A percentile compares a stretch with the other conserved stretches of the same genome.
These are phyloP conservation scores for Tetranychus piercei DNA, from an alignment of 2,888 invertebrate genomes.

Conservation along the genomic window DNA sequence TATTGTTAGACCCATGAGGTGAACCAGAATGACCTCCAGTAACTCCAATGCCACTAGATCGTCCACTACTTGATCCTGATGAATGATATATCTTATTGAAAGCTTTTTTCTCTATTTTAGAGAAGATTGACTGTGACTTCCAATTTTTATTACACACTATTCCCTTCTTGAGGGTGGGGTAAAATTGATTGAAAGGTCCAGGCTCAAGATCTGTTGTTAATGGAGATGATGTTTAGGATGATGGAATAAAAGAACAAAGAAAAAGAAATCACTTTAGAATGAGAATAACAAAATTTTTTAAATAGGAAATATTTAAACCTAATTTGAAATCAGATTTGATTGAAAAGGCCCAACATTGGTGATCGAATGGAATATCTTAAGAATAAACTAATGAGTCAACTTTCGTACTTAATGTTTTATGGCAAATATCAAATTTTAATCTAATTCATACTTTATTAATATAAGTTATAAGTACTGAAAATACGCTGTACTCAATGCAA, in stretches of 20 bases:
- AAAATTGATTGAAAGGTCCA: constrained; percentile 11
- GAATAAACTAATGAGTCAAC: constrained; percentile 1
- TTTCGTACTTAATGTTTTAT: background rate
- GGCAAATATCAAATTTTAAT: background rate
- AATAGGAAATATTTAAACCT: background rate
- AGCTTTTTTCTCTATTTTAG: constrained; percentile 13
- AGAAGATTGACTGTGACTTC: constrained; percentile 13
- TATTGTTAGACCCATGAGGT: background rate
- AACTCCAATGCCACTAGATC: background rate
- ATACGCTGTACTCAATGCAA: no score
- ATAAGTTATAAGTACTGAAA: background rate
- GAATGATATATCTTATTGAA: constrained; percentile 8
- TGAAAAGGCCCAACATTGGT: background rate
- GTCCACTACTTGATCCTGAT: constrained; percentile 4
- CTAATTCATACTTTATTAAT: background rate
- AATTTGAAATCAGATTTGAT: no score
- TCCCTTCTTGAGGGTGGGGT: constrained; percentile 14
- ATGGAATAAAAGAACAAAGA: background rate
- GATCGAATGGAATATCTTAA: background rate
- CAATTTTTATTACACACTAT: constrained; percentile 13
- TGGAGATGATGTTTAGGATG: constrained; percentile 2
- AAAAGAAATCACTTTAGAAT: background rate
- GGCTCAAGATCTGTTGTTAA: constrained; percentile 9
- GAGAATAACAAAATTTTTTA: background rate
- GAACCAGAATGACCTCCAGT: background rate